A percentile compares a stretch with the other conserved stretches of the same genome.
Conservation (phyloP, 2,888 invertebrate genomes). For the Dicyrtoma fusca region DNA sequence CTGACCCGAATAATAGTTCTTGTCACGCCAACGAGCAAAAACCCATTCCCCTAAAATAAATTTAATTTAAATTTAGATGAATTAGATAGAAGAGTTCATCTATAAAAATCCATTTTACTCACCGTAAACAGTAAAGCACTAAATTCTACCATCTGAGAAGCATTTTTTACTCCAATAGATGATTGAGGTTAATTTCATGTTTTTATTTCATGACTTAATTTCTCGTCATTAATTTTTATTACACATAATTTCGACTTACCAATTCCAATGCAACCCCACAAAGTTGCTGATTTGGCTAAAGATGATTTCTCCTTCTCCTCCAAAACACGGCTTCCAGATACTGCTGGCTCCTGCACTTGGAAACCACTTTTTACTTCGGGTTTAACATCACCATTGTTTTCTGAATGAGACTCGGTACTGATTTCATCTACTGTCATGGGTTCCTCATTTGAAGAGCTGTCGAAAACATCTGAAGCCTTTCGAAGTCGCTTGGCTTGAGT, state of each 20-base stretch:
- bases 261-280: constrained; percentile 32
- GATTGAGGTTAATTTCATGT: no score
- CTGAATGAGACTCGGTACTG: not conserved
- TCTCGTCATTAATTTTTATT: no score
- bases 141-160: no score
- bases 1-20: constrained; percentile 69
- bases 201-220: no score
- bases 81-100: no score
- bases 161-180: no score
- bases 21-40: constrained; percentile 71
- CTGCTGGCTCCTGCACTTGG: constrained; percentile 4
- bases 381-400: not conserved
- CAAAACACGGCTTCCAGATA: constrained; percentile 19
- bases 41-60: constrained; percentile 58
- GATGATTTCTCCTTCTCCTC: not conserved
- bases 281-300: constrained; percentile 14
- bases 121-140: no score
- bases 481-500: constrained; percentile 17
- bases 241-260: no score
- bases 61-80: no score
- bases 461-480: constrained; percentile 11
- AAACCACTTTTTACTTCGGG: not conserved
- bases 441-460: constrained; percentile 17
- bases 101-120: no score
- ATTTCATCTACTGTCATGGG: not conserved